phyloP scores from a whole-genome alignment of 2,797 vertebrate genomes.

The Microctenopoma lineatum region DNA sequence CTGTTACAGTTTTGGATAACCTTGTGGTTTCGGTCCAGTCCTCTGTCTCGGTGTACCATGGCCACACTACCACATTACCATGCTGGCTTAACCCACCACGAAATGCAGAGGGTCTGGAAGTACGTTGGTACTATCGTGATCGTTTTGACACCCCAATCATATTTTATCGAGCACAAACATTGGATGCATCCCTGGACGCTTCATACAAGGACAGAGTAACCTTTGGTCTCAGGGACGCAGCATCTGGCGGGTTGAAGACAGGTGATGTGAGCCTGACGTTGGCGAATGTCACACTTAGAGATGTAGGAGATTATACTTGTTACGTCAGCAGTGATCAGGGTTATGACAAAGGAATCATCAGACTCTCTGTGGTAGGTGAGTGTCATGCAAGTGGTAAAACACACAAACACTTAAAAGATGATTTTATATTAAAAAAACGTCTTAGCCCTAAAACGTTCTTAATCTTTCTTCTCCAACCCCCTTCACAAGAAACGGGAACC shows the following conservation, averaged over 20 bases:
- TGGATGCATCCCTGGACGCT: not conserved
- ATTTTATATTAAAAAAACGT: not conserved
- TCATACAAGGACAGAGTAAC: slow-evolving; percentile 47
- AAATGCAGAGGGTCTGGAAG: slow-evolving; percentile 62
- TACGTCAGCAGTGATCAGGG: slow-evolving; percentile 61
- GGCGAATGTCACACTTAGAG: slow-evolving; percentile 35
- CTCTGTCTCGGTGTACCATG: not conserved
- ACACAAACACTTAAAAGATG: rapidly evolving
- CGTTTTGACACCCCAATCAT: slow-evolving; percentile 21
- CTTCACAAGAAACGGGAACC: slow-evolving; percentile 55
- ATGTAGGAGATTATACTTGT: slow-evolving; percentile 64
- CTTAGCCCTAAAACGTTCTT: not conserved
- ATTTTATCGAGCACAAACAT: slow-evolving; percentile 11
- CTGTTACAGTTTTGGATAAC: slow-evolving; percentile 26
- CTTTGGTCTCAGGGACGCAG: slow-evolving; percentile 42
- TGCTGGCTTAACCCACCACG: slow-evolving; percentile 70
- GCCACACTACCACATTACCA: slow-evolving; percentile 48
- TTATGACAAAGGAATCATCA: slow-evolving; percentile 2
- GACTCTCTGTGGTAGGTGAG: slow-evolving; percentile 67
- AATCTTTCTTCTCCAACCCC: not conserved
- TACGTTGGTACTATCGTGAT: slow-evolving; percentile 57
- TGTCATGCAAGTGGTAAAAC: not conserved
- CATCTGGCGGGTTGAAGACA: slow-evolving; percentile 48
- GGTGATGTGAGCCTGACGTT: slow-evolving; percentile 74
- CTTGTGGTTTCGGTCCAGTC: slow-evolving; percentile 14